Evolutionary conservation across 2,797 vertebrate species (phyloP).

Genomic region (Calcarius lapponicus): DNA sequence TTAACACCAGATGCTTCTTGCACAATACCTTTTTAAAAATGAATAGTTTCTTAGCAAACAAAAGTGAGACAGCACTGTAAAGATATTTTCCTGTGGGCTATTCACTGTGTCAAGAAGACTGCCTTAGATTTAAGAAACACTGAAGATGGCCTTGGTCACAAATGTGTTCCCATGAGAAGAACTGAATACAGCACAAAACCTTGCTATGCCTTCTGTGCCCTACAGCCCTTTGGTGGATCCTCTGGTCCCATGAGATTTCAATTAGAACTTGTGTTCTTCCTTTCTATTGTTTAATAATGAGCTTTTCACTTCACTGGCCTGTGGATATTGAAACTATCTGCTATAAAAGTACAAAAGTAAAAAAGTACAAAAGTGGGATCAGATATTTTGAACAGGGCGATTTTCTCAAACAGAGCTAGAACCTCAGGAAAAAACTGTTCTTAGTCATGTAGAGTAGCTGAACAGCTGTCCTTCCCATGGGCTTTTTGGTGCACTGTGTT

Average conservation of each 20-base stretch:
- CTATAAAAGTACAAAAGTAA: background rate
- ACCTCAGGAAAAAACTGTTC: background rate
- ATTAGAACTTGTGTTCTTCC: background rate
- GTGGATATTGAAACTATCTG: background rate
- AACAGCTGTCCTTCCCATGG: background rate
- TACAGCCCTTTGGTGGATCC: background rate
- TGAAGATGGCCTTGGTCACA: background rate
- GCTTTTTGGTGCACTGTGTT: background rate
- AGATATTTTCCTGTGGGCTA: background rate
- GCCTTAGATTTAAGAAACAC: background rate
- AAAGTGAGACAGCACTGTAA: background rate
- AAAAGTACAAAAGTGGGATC: background rate
- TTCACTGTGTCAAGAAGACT: background rate
- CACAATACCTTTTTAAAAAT: background rate
- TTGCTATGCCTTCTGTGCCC: background rate
- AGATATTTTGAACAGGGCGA: background rate
- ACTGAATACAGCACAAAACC: background rate
- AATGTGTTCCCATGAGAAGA: background rate
- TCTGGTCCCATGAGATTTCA: background rate
- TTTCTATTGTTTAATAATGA: conserved; percentile 25
- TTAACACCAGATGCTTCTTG: background rate
- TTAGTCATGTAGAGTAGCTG: background rate
- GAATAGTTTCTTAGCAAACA: background rate
- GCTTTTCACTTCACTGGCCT: background rate
- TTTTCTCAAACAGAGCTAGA: background rate